Conservation (phyloP, 2,113 vertebrate species). For the Indicator maculatus region DNA sequence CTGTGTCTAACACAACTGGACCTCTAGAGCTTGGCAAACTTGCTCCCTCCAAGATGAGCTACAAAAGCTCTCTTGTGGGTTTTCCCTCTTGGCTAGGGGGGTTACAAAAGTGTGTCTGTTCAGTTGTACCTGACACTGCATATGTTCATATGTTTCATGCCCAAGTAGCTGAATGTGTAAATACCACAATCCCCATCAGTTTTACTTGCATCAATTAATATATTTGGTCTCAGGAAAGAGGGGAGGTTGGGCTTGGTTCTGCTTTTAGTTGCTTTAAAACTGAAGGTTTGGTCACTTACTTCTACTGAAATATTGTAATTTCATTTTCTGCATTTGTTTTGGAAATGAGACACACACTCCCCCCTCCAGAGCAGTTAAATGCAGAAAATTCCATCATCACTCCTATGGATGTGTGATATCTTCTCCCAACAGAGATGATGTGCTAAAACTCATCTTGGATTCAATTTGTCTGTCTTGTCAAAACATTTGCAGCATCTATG, state of each 20-base stretch:
- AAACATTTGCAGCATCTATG: background rate
- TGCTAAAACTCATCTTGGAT: slow-evolving; percentile 6
- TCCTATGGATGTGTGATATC: background rate
- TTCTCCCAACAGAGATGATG: background rate
- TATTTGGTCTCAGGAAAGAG: background rate
- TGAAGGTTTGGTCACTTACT: background rate
- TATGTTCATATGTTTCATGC: background rate
- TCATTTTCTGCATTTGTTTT: background rate
- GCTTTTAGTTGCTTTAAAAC: background rate
- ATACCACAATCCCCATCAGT: background rate
- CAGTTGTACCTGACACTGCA: rapidly evolving
- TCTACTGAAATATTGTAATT: background rate
- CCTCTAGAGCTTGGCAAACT: background rate
- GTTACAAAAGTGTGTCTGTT: background rate
- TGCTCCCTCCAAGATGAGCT: background rate
- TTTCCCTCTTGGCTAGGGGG: background rate
- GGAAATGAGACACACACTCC: background rate
- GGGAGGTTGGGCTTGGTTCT: background rate
- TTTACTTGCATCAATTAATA: background rate
- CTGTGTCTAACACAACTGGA: background rate
- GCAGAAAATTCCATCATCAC: background rate
- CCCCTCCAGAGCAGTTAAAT: background rate
- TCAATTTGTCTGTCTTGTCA: background rate
- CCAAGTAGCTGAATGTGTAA: background rate
- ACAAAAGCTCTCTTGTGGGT: background rate